Conservation (phyloP, 2,888 invertebrate genomes). For the Caenorhabditis plicata region DNA sequence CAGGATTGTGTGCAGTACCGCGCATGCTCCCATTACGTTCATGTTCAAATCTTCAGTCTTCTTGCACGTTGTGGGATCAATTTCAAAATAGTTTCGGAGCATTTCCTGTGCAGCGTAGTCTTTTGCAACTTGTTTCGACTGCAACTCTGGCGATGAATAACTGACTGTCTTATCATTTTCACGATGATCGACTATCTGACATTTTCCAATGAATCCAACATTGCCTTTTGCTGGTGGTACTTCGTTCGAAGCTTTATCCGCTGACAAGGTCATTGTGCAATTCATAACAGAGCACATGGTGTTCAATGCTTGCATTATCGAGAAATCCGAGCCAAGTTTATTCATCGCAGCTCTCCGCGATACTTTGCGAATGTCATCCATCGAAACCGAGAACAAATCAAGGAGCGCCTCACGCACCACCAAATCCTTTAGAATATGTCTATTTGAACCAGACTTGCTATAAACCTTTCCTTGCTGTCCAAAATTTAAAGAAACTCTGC, state of each 20-base stretch:
- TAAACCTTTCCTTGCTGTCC: conserved; percentile 13
- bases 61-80: conserved; percentile 7
- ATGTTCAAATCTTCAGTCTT: neutral
- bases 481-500: conserved; percentile 15
- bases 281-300: conserved; percentile 5
- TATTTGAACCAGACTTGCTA: conserved; percentile 5
- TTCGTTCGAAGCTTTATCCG: conserved; percentile 15
- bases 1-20: conserved; percentile 14
- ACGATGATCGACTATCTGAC: conserved; percentile 11
- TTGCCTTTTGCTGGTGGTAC: conserved; percentile 12
- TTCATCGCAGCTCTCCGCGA: conserved; percentile 12
- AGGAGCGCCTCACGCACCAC: conserved; percentile 31
- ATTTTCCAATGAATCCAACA: conserved; percentile 6
- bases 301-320: conserved; percentile 17
- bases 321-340: conserved; percentile 14
- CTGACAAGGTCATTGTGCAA: conserved; percentile 2
- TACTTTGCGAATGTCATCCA: conserved; percentile 19
- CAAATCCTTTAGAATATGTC: conserved; percentile 8
- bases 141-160: conserved; percentile 3
- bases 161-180: conserved; percentile 4
- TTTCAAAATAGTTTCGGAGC: conserved; percentile 23
- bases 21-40: conserved; percentile 20
- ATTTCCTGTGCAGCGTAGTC: conserved; percentile 24
- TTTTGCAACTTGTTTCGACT: conserved; percentile 30
- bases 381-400: conserved; percentile 26